A percentile compares a stretch with the other conserved stretches of the same genome.
phyloP scores from a whole-genome alignment of 1,140 invertebrate species.

The Drosophila biarmipes region DNA sequence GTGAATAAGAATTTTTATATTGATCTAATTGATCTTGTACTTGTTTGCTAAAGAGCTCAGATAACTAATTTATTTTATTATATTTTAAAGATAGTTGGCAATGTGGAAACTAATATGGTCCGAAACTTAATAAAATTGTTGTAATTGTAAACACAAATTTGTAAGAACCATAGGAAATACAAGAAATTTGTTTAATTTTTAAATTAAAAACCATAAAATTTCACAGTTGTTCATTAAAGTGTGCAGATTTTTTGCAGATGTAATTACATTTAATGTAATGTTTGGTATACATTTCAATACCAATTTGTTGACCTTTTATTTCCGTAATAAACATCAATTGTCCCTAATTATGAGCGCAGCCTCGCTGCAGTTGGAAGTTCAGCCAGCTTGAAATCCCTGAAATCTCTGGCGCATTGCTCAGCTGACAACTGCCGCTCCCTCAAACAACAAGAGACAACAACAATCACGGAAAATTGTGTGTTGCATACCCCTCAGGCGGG shows the following conservation, averaged over 20 bases:
- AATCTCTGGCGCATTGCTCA: slow-evolving; percentile 26
- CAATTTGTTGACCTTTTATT: slow-evolving; percentile 13
- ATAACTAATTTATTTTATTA: no score
- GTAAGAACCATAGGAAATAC: no score
- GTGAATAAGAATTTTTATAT: no score
- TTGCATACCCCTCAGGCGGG: slow-evolving; percentile 63
- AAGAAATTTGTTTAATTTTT: no score
- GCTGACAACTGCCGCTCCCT: slow-evolving; percentile 13
- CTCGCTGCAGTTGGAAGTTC: slow-evolving; percentile 17
- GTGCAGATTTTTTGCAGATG: no score
- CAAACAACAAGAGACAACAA: slow-evolving; percentile 30
- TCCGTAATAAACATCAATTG: slow-evolving; percentile 22
- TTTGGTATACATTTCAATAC: neutral
- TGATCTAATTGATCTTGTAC: no score
- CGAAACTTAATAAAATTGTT: no score
- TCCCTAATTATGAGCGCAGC: slow-evolving; percentile 28
- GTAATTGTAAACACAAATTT: no score
- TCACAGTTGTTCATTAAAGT: neutral
- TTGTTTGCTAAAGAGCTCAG: no score
- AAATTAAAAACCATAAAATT: no score
- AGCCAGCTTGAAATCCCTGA: slow-evolving; percentile 11
- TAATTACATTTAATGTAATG: neutral
- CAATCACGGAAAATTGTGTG: slow-evolving; percentile 42
- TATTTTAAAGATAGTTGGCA: no score
- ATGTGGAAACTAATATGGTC: no score